phyloP scores from a whole-genome alignment of 2,888 invertebrate species.

The Geophilus truncorum region DNA sequence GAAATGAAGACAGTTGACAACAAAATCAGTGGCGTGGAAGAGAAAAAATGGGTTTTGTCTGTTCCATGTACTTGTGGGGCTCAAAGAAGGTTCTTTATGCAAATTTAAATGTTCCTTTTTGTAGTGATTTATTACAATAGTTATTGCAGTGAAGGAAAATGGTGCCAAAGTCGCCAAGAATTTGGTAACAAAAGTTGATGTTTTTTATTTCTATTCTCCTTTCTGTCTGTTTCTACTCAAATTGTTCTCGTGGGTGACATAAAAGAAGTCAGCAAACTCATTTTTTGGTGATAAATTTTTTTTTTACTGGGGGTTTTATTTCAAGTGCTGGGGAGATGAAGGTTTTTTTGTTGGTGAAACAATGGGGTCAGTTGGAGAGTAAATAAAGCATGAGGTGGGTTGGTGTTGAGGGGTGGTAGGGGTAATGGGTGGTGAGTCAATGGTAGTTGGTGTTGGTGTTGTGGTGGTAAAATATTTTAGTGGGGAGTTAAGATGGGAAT shows the following conservation, averaged over 20 bases:
- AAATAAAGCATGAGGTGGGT: neutral
- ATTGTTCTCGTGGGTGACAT: conserved; percentile 9
- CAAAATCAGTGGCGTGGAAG: neutral
- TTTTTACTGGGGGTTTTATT: neutral
- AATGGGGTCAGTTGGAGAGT: neutral
- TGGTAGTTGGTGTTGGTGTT: neutral
- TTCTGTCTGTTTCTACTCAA: neutral
- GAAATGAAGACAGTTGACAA: conserved; percentile 14
- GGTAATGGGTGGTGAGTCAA: no score
- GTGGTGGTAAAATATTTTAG: neutral
- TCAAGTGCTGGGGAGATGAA: neutral
- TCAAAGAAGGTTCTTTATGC: neutral
- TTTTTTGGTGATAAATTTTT: conserved; percentile 18
- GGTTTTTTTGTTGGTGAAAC: neutral
- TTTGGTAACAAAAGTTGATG: conserved; percentile 15
- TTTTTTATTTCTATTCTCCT: neutral
- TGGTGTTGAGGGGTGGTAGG: no score
- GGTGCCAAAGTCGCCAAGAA: neutral
- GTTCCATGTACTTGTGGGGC: neutral
- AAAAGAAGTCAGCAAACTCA: conserved; percentile 15
- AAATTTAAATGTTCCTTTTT: conserved; percentile 12
- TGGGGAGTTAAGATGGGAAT: no score
- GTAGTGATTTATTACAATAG: neutral
- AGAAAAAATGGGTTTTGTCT: neutral
- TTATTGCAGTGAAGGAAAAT: neutral